phyloP scores from a whole-genome alignment of 2,113 vertebrate species.

The Scophthalmus maximus region DNA sequence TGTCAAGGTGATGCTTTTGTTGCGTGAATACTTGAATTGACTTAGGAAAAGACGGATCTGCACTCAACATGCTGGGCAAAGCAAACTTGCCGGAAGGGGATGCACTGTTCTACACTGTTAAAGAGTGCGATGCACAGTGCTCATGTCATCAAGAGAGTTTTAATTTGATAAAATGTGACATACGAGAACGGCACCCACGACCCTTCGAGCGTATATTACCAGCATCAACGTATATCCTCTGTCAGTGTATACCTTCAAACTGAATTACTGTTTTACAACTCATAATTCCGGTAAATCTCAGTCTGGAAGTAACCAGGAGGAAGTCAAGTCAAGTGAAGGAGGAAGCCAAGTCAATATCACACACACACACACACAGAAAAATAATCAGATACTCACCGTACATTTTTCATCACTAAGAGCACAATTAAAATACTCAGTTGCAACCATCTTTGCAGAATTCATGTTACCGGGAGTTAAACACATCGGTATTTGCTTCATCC shows the following conservation, averaged over 20 bases:
- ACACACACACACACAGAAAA: not conserved
- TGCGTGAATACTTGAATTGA: conserved; percentile 16
- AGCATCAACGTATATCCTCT: not conserved
- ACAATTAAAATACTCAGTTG: conserved; percentile 1
- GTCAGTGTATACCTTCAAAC: conserved; percentile 5
- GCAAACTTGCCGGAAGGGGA: conserved; percentile 24
- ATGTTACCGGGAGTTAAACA: conserved; percentile 12
- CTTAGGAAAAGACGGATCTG: conserved; percentile 43
- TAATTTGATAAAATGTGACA: conserved; percentile 25
- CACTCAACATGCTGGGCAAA: conserved; percentile 25
- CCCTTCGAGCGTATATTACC: not conserved
- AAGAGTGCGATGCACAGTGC: not conserved
- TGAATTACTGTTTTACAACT: not conserved
- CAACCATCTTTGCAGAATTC: not conserved
- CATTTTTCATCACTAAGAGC: not conserved
- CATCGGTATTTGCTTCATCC: conserved; percentile 17
- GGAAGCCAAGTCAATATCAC: not conserved
- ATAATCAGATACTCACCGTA: not conserved
- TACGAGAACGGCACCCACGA: not conserved
- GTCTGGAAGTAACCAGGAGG: not conserved
- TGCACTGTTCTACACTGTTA: conserved; percentile 3
- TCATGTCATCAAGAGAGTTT: conserved; percentile 8
- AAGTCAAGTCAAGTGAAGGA: not conserved
- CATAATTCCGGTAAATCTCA: not conserved
- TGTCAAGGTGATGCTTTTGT: conserved; percentile 47